A percentile compares a stretch with the other conserved stretches of the same genome.
phyloP scores from a whole-genome alignment of 2,113 vertebrate species.

The Lampris megalopsis region DNA sequence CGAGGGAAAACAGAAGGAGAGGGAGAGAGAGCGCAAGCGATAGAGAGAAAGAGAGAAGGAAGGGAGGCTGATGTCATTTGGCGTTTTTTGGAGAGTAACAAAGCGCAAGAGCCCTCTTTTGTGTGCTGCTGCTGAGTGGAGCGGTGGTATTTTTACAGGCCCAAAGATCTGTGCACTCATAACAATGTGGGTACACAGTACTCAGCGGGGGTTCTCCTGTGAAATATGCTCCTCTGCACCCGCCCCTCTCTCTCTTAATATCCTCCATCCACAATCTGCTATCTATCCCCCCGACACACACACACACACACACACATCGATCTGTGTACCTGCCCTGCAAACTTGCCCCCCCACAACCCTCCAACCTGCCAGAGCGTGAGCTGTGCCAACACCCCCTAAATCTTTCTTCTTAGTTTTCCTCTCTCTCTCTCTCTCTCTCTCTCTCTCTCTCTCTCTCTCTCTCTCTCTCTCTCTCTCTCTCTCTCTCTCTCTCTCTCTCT shows the following conservation, averaged over 20 bases:
- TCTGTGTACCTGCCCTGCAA: constrained; percentile 87
- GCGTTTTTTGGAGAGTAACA: constrained; percentile 68
- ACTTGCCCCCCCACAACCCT: constrained; percentile 12
- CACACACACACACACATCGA: constrained; percentile 66
- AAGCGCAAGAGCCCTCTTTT: constrained; percentile 77
- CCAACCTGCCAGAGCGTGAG: constrained; percentile 12
- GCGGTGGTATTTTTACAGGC: constrained; percentile 92
- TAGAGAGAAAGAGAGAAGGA: constrained; percentile 36
- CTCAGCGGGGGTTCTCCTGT: constrained; percentile 89
- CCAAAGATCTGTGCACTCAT: constrained; percentile 88
- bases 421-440: constrained; percentile 2
- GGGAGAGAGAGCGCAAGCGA: constrained; percentile 5
- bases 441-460: neutral
- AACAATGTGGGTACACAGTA: constrained; percentile 88
- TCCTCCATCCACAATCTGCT: constrained; percentile 86
- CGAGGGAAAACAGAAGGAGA: constrained; percentile 5
- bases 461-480: neutral
- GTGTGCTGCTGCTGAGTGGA: constrained; percentile 80
- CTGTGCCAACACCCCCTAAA: constrained; percentile 42
- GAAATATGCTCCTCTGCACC: constrained; percentile 90
- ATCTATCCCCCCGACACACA: constrained; percentile 86
- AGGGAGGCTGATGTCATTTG: constrained; percentile 75
- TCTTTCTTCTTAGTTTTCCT: constrained; percentile 10
- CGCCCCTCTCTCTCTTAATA: constrained; percentile 80
- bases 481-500: neutral